Conservation (phyloP, 2,888 invertebrate species). For the Lagria hirta region DNA sequence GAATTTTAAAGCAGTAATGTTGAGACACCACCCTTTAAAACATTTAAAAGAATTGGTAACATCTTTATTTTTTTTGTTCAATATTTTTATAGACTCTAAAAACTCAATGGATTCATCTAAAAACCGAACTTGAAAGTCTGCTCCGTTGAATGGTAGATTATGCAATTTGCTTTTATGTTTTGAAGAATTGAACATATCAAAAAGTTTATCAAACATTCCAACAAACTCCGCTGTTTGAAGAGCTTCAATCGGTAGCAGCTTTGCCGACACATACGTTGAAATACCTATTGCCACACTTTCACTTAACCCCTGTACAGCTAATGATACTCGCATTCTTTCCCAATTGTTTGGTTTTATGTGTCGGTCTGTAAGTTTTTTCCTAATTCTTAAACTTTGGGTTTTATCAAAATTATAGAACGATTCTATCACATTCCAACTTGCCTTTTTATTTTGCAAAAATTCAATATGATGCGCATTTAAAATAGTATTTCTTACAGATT, state of each 20-base stretch:
- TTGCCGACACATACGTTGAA: not conserved
- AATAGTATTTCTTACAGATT: too few relatives aligned
- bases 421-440: too few relatives aligned
- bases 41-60: not conserved
- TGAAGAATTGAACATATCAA: constrained; percentile 3
- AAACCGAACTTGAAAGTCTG: constrained; percentile 1
- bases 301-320: not conserved
- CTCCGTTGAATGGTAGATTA: not conserved
- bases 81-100: not conserved
- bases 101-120: not conserved
- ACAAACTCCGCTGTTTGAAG: constrained; percentile 1
- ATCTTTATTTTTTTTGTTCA: constrained; percentile 1
- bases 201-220: constrained; percentile 4
- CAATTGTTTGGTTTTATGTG: not conserved
- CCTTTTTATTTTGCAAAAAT: too few relatives aligned
- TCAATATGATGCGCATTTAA: too few relatives aligned
- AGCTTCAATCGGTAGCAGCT: not conserved
- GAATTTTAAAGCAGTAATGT: constrained; percentile 1
- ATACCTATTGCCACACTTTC: not conserved
- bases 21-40: not conserved
- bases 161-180: not conserved
- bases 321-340: not conserved
- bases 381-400: too few relatives aligned
- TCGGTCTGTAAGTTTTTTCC: not conserved
- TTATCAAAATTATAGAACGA: too few relatives aligned